These are phyloP conservation scores for Anthrax anthrax DNA, from an alignment of 2,888 invertebrate species.

Conservation along the genomic window DNA sequence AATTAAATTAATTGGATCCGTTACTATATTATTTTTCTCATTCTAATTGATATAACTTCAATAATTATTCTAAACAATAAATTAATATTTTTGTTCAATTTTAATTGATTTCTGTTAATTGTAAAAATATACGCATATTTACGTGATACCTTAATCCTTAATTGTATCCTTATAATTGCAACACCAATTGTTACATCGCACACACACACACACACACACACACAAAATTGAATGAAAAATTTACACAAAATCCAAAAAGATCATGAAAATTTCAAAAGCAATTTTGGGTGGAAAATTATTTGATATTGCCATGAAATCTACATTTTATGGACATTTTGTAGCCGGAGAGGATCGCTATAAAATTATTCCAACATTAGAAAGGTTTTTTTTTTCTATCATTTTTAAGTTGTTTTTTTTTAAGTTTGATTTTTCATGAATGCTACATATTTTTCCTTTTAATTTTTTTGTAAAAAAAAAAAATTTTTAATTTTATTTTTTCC, in stretches of 20 bases:
- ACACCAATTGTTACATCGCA: neutral
- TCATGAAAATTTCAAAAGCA: conserved; percentile 66
- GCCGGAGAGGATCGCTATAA: conserved; percentile 86
- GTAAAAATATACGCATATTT: no score
- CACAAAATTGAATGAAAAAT: neutral
- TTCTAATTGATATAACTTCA: no score
- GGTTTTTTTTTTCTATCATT: conserved; percentile 30
- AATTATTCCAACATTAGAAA: conserved; percentile 70
- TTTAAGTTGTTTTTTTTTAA: conserved; percentile 3
- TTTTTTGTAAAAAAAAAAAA: conserved; percentile 1
- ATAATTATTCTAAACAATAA: no score
- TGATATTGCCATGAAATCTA: conserved; percentile 71
- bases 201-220: no score
- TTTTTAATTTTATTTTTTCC: no score
- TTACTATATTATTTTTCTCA: no score
- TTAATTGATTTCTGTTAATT: no score
- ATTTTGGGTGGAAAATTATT: conserved; percentile 72
- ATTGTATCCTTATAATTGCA: neutral
- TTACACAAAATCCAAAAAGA: conserved; percentile 36
- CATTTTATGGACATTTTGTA: conserved; percentile 98
- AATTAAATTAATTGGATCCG: no score
- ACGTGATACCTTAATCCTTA: no score
- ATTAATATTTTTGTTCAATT: no score
- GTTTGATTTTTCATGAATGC: neutral
- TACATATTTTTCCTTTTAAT: conserved; percentile 1